Percentiles rank a stretch among this genome's conserved stretches.
phyloP scores from a whole-genome alignment of 1,140 invertebrate species.

The Lucilia sericata region DNA sequence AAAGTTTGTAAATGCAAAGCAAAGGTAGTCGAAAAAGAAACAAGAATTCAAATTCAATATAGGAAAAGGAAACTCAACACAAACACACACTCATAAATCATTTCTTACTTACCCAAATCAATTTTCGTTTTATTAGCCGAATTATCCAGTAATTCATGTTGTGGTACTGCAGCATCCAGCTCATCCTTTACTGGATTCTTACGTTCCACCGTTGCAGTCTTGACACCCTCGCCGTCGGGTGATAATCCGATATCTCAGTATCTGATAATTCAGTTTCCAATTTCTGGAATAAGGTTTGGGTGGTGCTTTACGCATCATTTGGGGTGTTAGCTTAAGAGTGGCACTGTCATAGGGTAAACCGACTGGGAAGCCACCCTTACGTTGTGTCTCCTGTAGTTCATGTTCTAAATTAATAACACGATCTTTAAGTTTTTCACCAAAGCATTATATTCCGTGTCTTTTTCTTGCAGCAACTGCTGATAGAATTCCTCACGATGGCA shows the following conservation, averaged over 20 bases:
- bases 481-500: slow-evolving; percentile 85
- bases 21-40: background rate
- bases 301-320: slow-evolving; percentile 77
- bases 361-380: slow-evolving; percentile 86
- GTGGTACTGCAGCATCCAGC: slow-evolving; percentile 86
- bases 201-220: slow-evolving; percentile 81
- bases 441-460: slow-evolving; percentile 89
- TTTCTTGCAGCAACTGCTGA: slow-evolving; percentile 83
- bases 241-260: slow-evolving; percentile 79
- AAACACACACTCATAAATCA: background rate
- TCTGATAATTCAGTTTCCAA: slow-evolving; percentile 77
- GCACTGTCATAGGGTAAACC: slow-evolving; percentile 83
- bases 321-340: slow-evolving; percentile 79
- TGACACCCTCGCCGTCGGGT: slow-evolving; percentile 77
- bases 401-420: slow-evolving; percentile 74
- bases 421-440: slow-evolving; percentile 89
- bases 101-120: slow-evolving; percentile 74
- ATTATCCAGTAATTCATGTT: slow-evolving; percentile 86
- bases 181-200: slow-evolving; percentile 83
- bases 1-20: background rate
- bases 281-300: slow-evolving; percentile 76
- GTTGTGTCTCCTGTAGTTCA: slow-evolving; percentile 83
- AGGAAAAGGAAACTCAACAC: background rate
- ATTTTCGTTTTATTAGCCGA: slow-evolving; percentile 89
- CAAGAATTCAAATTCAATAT: background rate